Base-by-base conservation (phyloP, 2,888 invertebrate species). In the Piscicola geometra region DNA sequence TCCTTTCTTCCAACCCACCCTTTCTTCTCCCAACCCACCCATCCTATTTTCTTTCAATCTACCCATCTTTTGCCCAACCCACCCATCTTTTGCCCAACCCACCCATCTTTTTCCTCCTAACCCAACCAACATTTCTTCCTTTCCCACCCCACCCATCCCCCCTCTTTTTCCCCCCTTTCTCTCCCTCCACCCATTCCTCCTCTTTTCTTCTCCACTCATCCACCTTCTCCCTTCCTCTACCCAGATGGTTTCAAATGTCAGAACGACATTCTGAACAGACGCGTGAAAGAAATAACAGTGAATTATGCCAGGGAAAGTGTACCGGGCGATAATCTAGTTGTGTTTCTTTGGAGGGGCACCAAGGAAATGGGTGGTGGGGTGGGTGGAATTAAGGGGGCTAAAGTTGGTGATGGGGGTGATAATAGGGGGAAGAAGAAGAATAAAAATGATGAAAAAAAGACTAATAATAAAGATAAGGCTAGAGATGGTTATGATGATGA, bases 291-390 rank as follows among this genome's bases (percentile, higher is more conserved):
- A 5, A 78, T 83, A 77, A 80, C 82, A 69, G 77, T 82, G 28
- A 77, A 80, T 35, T 83, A 81, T 74, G 75, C 79, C 35, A 81
- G 82, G 5, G 84, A 84, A 76, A 81, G 82, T 76, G 73, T 80
- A 15, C 81, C 82, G 35, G 82, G 81, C 1, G 82, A 83, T 70
- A 70, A 76, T 0, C 74, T 83, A 9, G 5, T 12, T 9, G 32
- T 35, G 2, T 35, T 18, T 30, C 5, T 32, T 32, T 35, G 67
- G 32, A 67, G 67, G 18, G 35, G 35, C 3, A 67, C n/a, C 28
- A 32, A 35, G 3, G 18, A 5, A 15, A 3, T 18, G 5, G 35
- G 67, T 32, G 32, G 28, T 28, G 18, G 67, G 12, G 18, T 5
- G 5, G 30, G 64, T 64, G 30, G n/a, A 12, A n/a, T 15, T 9